These are phyloP conservation scores for Apostichopus parvimensis DNA, from an alignment of 35 echinoderm and acorn worm species.

Conservation along the genomic window DNA sequence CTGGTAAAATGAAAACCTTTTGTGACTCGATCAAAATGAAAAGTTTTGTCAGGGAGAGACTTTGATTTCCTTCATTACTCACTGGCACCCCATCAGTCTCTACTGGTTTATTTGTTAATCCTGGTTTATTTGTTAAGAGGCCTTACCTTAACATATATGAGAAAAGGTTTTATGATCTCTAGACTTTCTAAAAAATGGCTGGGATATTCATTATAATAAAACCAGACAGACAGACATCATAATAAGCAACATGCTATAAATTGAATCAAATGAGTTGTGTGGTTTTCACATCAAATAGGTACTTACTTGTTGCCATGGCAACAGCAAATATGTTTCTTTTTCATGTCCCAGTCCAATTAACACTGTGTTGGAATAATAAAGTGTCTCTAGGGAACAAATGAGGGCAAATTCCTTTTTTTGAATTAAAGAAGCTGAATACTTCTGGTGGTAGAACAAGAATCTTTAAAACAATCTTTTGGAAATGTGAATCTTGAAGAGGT, in stretches of 20 bases:
- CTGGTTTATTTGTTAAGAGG: background rate
- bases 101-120: background rate
- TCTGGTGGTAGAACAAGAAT: too few relatives aligned
- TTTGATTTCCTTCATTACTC: background rate
- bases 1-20: too few relatives aligned
- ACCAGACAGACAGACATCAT: background rate
- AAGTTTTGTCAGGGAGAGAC: too few relatives aligned
- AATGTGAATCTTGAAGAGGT: too few relatives aligned
- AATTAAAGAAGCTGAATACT: too few relatives aligned
- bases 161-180: too few relatives aligned
- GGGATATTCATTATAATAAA: background rate
- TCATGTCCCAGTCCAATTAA: too few relatives aligned
- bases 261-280: background rate
- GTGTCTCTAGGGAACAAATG: too few relatives aligned
- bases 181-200: background rate
- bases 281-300: background rate
- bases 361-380: too few relatives aligned
- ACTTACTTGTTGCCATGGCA: background rate
- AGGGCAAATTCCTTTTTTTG: too few relatives aligned
- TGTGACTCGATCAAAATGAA: too few relatives aligned
- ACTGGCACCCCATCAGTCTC: background rate
- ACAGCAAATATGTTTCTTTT: background rate
- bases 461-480: too few relatives aligned
- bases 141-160: background rate
- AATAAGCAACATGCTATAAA: background rate